phyloP scores from a whole-genome alignment of 2,113 vertebrate genomes.

The Ursus arctos region DNA sequence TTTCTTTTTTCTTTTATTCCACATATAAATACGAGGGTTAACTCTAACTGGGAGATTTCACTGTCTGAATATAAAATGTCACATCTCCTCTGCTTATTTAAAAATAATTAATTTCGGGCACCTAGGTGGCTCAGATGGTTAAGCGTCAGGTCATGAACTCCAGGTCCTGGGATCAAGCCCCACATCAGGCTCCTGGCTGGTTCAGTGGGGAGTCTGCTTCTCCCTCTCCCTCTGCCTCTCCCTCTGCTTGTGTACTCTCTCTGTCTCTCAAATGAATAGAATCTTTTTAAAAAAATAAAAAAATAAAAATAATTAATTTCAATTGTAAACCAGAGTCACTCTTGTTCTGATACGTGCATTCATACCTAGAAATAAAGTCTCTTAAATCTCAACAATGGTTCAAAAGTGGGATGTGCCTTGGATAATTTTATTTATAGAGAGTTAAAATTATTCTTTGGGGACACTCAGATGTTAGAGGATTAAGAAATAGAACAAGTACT shows the following conservation, averaged over 20 bases:
- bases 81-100: background rate
- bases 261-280: too few relatives aligned
- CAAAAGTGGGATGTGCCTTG: background rate
- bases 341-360: background rate
- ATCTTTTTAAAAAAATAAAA: too few relatives aligned
- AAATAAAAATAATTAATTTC: constrained; percentile 53
- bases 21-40: constrained; percentile 1
- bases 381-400: background rate
- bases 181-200: too few relatives aligned
- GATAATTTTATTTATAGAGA: constrained; percentile 10
- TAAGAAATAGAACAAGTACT: background rate
- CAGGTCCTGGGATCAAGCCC: too few relatives aligned
- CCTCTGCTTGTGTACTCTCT: too few relatives aligned
- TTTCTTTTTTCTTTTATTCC: background rate
- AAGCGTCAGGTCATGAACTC: too few relatives aligned
- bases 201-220: too few relatives aligned
- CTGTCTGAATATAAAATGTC: background rate
- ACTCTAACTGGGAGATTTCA: background rate
- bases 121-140: too few relatives aligned
- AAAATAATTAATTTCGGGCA: constrained; percentile 50
- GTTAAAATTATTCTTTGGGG: background rate
- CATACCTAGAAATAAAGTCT: constrained; percentile 66
- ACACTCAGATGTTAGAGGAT: background rate
- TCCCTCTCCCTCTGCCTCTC: too few relatives aligned
- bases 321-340: constrained; percentile 58